Evolutionary conservation across 2,113 vertebrate genomes (phyloP).

Genomic region (Tauraco erythrolophus): DNA sequence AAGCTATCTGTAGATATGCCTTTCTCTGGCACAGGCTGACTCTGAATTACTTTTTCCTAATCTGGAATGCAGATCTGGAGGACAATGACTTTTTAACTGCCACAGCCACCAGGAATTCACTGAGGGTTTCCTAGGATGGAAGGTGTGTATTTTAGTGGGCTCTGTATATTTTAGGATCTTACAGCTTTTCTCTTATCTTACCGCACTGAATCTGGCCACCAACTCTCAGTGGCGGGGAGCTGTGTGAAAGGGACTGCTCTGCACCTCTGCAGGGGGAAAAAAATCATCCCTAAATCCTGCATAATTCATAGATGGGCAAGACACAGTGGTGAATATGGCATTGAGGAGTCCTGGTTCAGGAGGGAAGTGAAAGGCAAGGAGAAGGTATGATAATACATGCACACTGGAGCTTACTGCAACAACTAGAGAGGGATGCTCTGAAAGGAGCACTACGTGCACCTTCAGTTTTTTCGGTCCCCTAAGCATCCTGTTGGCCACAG

Average conservation of each 20-base stretch:
- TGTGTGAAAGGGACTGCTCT: not conserved
- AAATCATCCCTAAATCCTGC: not conserved
- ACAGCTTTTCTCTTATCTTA: not conserved
- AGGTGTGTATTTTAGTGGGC: not conserved
- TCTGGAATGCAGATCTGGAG: conserved; percentile 19
- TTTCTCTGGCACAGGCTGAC: not conserved
- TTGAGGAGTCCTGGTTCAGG: not conserved
- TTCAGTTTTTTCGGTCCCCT: not conserved
- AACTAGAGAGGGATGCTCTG: not conserved
- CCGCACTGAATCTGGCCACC: not conserved
- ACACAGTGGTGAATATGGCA: not conserved
- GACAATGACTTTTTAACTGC: not conserved
- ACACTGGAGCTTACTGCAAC: not conserved
- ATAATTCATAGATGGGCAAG: not conserved
- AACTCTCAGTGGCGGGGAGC: not conserved
- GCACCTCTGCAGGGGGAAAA: not conserved
- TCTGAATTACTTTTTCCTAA: conserved; percentile 31
- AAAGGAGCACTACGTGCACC: not conserved
- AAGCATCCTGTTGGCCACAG: not conserved
- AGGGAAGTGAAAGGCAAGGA: not conserved
- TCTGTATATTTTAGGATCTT: not conserved
- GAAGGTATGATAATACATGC: rapidly evolving
- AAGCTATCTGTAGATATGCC: not conserved
- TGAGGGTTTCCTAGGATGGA: not conserved
- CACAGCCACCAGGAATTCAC: not conserved